phyloP scores from a whole-genome alignment of 2,888 invertebrate species.

The Rambutsinella grinnellia region DNA sequence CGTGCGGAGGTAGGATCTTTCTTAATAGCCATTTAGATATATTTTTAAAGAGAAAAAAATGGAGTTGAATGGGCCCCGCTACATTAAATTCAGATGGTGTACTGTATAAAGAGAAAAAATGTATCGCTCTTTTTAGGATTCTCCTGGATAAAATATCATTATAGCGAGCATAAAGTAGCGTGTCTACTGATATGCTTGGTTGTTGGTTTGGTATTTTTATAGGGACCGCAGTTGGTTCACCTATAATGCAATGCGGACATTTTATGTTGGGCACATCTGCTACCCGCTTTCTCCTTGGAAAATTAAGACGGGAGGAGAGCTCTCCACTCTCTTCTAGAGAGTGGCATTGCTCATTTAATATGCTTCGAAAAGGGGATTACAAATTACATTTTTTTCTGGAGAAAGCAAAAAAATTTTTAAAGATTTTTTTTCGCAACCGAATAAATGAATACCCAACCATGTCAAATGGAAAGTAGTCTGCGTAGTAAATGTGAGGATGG shows the following conservation, averaged over 20 bases:
- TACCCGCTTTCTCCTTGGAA: not conserved
- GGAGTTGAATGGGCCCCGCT: not conserved
- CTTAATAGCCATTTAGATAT: slow-evolving; percentile 33
- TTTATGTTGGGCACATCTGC: slow-evolving; percentile 20
- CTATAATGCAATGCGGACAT: slow-evolving; percentile 37
- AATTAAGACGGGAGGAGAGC: slow-evolving; percentile 17
- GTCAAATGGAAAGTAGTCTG: not conserved
- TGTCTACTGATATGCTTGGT: not conserved
- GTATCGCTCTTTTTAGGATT: not conserved
- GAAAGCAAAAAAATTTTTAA: not conserved
- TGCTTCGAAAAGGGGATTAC: not conserved
- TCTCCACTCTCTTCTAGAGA: not conserved
- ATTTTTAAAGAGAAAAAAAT: slow-evolving; percentile 36
- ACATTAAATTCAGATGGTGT: slow-evolving; percentile 18
- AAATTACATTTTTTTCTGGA: not conserved
- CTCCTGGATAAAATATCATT: not conserved
- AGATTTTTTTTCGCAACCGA: too few relatives aligned
- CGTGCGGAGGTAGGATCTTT: not conserved
- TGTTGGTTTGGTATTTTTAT: not conserved
- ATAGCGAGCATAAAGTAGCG: not conserved
- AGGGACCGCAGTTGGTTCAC: not conserved
- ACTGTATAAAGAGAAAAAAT: not conserved
- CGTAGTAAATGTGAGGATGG: not conserved
- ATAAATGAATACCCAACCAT: not conserved
- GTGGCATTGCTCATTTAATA: not conserved